Evolutionary conservation across 2,888 invertebrate genomes (phyloP).

Genomic region (Leptinotarsa juncta): DNA sequence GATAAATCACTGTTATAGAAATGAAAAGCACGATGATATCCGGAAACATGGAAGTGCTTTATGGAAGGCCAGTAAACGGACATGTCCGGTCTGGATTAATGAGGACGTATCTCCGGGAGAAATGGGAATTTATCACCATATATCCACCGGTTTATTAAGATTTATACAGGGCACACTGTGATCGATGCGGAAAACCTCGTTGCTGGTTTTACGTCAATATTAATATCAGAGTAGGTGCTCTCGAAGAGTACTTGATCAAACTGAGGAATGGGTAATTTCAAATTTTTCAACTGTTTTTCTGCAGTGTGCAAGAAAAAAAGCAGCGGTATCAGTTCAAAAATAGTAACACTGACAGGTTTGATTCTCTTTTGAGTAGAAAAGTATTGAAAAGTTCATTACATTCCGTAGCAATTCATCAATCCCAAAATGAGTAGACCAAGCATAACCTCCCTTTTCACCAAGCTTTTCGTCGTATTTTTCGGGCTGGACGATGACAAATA

Average conservation of each 20-base stretch:
- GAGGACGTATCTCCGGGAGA: slow-evolving; percentile 66
- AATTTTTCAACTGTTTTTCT: too few relatives aligned
- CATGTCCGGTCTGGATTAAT: slow-evolving; percentile 66
- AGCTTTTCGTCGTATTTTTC: too few relatives aligned
- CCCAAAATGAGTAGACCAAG: too few relatives aligned
- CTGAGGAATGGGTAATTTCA: too few relatives aligned
- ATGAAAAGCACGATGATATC: slow-evolving; percentile 63
- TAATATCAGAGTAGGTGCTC: neutral
- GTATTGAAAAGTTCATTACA: too few relatives aligned
- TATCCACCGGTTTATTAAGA: slow-evolving; percentile 67
- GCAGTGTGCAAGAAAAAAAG: too few relatives aligned
- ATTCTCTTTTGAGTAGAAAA: too few relatives aligned
- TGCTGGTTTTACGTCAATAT: slow-evolving; percentile 5
- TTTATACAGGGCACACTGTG: slow-evolving; percentile 63
- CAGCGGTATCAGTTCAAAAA: too few relatives aligned
- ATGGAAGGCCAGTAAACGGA: slow-evolving; percentile 63
- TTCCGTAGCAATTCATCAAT: too few relatives aligned
- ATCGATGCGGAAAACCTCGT: neutral
- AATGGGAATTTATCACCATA: slow-evolving; percentile 68
- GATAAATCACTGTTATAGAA: slow-evolving; percentile 61
- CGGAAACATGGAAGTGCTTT: slow-evolving; percentile 67
- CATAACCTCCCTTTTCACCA: too few relatives aligned
- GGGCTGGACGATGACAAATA: too few relatives aligned
- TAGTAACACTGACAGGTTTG: too few relatives aligned
- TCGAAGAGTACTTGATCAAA: neutral